These are phyloP conservation scores for Nymphicus hollandicus DNA, from an alignment of 2,113 vertebrate species.

Conservation along the genomic window DNA sequence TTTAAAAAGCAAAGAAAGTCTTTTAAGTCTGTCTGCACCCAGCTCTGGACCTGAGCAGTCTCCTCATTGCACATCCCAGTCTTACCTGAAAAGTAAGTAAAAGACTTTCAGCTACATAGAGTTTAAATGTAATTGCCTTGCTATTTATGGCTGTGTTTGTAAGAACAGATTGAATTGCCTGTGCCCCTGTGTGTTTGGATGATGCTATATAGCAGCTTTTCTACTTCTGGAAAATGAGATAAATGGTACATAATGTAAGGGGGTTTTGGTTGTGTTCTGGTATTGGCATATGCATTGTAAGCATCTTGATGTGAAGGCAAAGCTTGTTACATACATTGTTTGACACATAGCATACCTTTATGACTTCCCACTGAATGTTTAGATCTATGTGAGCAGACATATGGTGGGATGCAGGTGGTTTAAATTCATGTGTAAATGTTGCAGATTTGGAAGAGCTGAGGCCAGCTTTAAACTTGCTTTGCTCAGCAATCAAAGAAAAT, in stretches of 20 bases:
- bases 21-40: conserved; percentile 70
- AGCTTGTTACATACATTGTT: not conserved
- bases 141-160: not conserved
- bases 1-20: conserved; percentile 92
- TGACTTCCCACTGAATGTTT: not conserved
- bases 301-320: not conserved
- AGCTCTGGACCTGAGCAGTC: conserved; percentile 56
- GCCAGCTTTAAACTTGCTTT: conserved; percentile 88
- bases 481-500: conserved; percentile 83
- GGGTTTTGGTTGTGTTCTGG: not conserved
- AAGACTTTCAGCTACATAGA: fast-evolving
- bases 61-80: not conserved
- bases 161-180: not conserved
- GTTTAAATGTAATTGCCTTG: not conserved
- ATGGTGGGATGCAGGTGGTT: not conserved
- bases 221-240: not conserved
- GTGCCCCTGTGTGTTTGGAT: not conserved
- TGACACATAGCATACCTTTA: not conserved
- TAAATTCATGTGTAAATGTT: not conserved
- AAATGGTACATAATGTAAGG: not conserved
- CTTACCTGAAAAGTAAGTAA: conserved; percentile 79
- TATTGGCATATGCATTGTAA: fast-evolving
- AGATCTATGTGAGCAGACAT: not conserved
- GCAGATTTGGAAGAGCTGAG: conserved; percentile 84
- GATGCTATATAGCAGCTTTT: not conserved